These are phyloP conservation scores for Saccopteryx leptura DNA, from an alignment of 2,113 vertebrate genomes.

Conservation along the genomic window DNA sequence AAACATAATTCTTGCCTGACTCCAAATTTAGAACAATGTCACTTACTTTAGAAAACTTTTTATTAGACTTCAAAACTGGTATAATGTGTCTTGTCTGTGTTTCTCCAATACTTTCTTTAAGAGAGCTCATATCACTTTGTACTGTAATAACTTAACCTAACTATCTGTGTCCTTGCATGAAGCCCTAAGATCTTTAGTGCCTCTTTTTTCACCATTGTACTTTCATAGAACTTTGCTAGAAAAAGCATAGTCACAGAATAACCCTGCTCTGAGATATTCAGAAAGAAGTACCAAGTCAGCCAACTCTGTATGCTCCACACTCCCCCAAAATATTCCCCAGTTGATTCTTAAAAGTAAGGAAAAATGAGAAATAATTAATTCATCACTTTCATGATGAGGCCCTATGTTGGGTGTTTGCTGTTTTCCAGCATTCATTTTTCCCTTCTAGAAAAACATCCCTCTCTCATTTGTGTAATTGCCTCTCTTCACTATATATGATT, in stretches of 20 bases:
- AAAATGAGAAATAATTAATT: neutral
- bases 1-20: neutral
- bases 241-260: neutral
- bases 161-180: neutral
- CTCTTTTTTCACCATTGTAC: neutral
- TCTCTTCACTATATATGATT: neutral
- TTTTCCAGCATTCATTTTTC: neutral
- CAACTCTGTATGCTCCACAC: fast-evolving
- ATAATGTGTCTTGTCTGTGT: neutral
- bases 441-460: neutral
- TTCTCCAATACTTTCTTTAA: neutral
- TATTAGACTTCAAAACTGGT: neutral
- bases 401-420: neutral
- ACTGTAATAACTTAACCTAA: neutral
- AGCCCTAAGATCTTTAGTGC: neutral
- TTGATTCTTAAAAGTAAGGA: neutral
- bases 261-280: neutral
- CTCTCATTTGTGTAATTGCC: neutral
- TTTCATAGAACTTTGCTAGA: neutral
- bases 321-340: neutral
- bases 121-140: neutral
- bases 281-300: neutral
- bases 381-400: neutral
- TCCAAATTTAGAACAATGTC: constrained; percentile 16
- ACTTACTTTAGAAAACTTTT: neutral